Base-by-base conservation (phyloP, 2,888 invertebrate genomes). In the Polymixis lichenea region DNA sequence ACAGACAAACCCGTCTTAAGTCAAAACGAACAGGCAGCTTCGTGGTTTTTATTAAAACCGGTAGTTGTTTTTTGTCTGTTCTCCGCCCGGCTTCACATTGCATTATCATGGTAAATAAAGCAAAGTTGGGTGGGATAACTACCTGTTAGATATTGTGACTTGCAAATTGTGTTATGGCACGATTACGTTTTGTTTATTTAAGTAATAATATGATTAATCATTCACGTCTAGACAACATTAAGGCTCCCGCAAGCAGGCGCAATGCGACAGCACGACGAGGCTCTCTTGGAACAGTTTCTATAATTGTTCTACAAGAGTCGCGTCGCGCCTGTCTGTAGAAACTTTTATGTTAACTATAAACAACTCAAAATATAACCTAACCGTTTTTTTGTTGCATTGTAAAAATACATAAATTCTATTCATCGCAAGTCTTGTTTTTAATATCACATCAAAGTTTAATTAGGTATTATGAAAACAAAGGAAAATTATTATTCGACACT, bases 141-240 rank as follows among this genome's bases (percentile, higher is more conserved):
- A 38, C 25, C 6, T 55, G 55, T 32, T 77, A 67, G 19, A 66
- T 76, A 58, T 25, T 6, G 43, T 64, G 25, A 64, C 64, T 73
- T 49, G 22, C 11, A 17, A 32, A 38, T 56, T 25, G 22, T 46
- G 19, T 43, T 28, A n/a, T 17, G 43, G 61, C 46, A 53, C 13
- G 32, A 53, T 65, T 38, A 28, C 13, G 6, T 75, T 77, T 38
- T 38, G 38, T 19, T 38, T 17, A 53, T n/a, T 43, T 4, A 38
- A 25, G 19, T 46, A n/a, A 28, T 17, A 61, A 19, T 25, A 64
- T 46, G 53, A 22, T 38, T 43, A 70, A 51, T 43, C 28, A 51
- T 60, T 58, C 17, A 25, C 4, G 13, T 51, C 53, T 53, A 32
- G 7, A 49, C 17, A 56, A 38, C n/a, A 68, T 43, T n/a, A 38